A percentile compares a stretch with the other conserved stretches of the same genome.
Conservation (phyloP, 2,113 vertebrate genomes). For the Melanotaenia duboulayi region DNA sequence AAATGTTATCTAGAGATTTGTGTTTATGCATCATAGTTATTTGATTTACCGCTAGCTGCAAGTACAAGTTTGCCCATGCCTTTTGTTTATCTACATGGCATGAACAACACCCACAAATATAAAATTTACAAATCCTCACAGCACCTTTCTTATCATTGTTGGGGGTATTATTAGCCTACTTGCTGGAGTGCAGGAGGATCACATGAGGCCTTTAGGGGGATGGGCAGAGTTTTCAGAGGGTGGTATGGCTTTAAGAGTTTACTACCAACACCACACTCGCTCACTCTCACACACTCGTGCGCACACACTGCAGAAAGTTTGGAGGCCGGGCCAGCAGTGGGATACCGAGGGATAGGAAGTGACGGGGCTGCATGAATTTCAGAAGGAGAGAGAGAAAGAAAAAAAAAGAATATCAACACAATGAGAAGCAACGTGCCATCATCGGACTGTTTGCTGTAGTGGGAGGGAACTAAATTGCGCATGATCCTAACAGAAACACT, state of each 20-base stretch:
- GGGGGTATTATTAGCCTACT: conserved; percentile 60
- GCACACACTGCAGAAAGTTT: conserved; percentile 71
- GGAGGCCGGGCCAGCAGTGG: conserved; percentile 70
- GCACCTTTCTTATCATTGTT: conserved; percentile 52
- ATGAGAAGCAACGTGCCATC: conserved; percentile 59
- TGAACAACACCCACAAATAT: conserved; percentile 19
- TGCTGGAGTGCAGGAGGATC: conserved; percentile 59
- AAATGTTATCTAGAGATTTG: not conserved
- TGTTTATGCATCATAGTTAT: not conserved
- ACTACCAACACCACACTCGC: conserved; percentile 60
- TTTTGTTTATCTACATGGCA: conserved; percentile 24
- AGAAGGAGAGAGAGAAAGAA: conserved; percentile 3
- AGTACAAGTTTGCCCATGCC: conserved; percentile 15
- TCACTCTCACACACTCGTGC: conserved; percentile 40
- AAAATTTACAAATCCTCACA: conserved; percentile 50
- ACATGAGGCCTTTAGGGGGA: conserved; percentile 76
- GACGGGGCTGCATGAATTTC: conserved; percentile 80
- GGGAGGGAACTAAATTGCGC: conserved; percentile 39
- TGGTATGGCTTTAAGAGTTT: conserved; percentile 88
- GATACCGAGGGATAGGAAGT: conserved; percentile 86
- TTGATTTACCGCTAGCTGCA: conserved; percentile 22
- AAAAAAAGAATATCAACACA: conserved; percentile 61
- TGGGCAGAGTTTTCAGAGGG: conserved; percentile 65
- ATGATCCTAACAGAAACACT: conserved; percentile 38
- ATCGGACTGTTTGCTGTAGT: conserved; percentile 7